Evolutionary conservation across 2,113 vertebrate species (phyloP), one percentile per base, ranked within the genome.

Genomic region (Nycticebus coucang): DNA sequence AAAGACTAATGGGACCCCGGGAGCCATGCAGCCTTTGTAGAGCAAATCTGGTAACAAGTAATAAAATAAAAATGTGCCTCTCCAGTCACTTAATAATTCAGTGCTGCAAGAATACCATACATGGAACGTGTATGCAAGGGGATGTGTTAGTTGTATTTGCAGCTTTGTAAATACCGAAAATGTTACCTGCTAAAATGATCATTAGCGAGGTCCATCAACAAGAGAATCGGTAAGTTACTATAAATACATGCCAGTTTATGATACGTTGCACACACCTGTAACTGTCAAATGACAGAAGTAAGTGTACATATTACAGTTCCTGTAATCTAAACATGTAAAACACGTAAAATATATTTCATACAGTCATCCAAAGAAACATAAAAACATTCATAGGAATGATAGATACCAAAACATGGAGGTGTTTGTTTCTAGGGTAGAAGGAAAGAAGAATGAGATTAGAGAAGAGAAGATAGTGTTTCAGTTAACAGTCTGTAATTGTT

Each of bases 1-100:
- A 55, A 55, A 69, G 37, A 9, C 4, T 26, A 4, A 8, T 19
- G 26, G 4, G 6, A 37, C 15, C 2, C 55, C 0, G 9, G 22
- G 33, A 19, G 7, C n/a, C 15, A 5, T n/a, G 4, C 1, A 7
- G 10, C 33, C 37, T 18, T 33, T 41, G 50, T 24, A 53, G 74
- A 60, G 78, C 50, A 50, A 17, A 35, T 41, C 21, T 19, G 26
- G 4, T 41, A 33, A 26, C 1, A 0, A 21, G 21, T 37, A 10
- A 8, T 41, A 18, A 10, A 66, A 41, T 75, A 41, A 41, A 37
- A 12, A 9, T 4, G 12, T 30, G 5, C 7, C 14, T 75, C 17
- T 75, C 28, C 33, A 28, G 14, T 78, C 60, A 55, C 41, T 41
- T 18, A 11, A 0, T 15, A 2, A 14, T 17, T 75, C 22, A 45